Evolutionary conservation across 2,113 vertebrate species (phyloP), one percentile per base, ranked within the genome.

Genomic region (Chionodraco myersi): DNA sequence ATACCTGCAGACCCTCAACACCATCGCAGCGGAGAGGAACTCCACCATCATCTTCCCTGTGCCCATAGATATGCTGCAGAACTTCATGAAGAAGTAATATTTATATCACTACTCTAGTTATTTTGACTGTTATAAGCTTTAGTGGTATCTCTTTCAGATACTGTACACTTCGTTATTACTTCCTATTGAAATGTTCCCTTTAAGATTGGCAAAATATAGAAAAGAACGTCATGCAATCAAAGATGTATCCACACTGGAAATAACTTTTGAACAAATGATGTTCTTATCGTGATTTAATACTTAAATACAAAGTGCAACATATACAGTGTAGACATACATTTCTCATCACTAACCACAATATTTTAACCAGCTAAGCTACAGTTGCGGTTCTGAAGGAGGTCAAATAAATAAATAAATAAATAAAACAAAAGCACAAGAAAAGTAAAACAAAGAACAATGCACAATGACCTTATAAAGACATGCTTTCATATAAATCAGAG

Each of bases 41-140:
- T 98, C 96, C 71, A 97, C 97, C 72, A 96, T 97, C 23, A 62
- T 97, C 82, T 97, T 98, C 80, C 96, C 96, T 41, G 78, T 98
- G 81, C 97, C 97, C 36, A 91, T 97, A 57, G 95, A 96, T 56
- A 41, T 97, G 0, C 62, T 97, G 4, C 95, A 95, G 54, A 72
- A 53, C 54, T 94, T 95, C 6, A 70, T 91, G 67, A 68, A 81
- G 6, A 80, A 69, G 47, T 89, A 94, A 48, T 89, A 51, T 87
- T 6, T 10, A 10, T n/a, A 10, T 49, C 14, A 10, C 58, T 53
- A 1, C 6, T 21, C 75, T 23, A 21, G 9, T 41, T 56, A 11
- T 44, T 54, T 34, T 44, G 60, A 64, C 10, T 15, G 6, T 8
- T 77, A 16, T n/a, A 0, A 59, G 21, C 36, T 63, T 75, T 26